Evolutionary conservation across 2,888 invertebrate genomes (phyloP), one percentile per base, ranked within the genome.

Genomic region (Cryptocephalus moraei): DNA sequence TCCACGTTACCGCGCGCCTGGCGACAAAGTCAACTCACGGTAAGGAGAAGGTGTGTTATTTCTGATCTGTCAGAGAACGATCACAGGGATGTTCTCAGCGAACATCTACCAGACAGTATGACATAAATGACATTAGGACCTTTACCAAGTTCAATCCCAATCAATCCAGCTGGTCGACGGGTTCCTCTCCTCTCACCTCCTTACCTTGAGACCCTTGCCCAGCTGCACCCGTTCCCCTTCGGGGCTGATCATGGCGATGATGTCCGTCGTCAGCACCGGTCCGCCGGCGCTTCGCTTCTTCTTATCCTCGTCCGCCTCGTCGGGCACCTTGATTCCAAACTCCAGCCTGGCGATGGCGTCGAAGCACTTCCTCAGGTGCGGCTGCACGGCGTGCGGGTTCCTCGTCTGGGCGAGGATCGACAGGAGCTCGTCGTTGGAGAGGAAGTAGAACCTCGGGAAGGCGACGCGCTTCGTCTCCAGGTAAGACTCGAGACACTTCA

Each of bases 401-500:
- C 60, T 51, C 1, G 60, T 59, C 76, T 93, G 92, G 0, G 92
- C 91, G 49, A 94, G 73, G 57, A 94, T 93, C 68, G 92, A 91
- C 52, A 92, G 72, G 11, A 92, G 72, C 63, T 92, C 92, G 59
- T 91, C 91, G 63, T 92, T 91, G 1, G 91, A 91, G 48, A 92
- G 71, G 66, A 92, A 92, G 68, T 91, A 92, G 69, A 92, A 92
- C 52, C 91, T 72, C 9, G 92, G 90, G 67, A 92, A 92, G 0
- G 89, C 84, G 9, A 89, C 84, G 39, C 91, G 77, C 66, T 92
- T 92, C 0, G 88, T 87, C 69, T 92, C 91, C 47, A 92, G 72
- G 66, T 91, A 92, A 0, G 89, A 89, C 64, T 92, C 91, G 32
- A 94, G 74, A 57, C 91, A 92, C 63, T 91, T 90, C 75, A 89